Conservation (phyloP, 2,888 invertebrate species). For the Diloba caeruleocephala region DNA sequence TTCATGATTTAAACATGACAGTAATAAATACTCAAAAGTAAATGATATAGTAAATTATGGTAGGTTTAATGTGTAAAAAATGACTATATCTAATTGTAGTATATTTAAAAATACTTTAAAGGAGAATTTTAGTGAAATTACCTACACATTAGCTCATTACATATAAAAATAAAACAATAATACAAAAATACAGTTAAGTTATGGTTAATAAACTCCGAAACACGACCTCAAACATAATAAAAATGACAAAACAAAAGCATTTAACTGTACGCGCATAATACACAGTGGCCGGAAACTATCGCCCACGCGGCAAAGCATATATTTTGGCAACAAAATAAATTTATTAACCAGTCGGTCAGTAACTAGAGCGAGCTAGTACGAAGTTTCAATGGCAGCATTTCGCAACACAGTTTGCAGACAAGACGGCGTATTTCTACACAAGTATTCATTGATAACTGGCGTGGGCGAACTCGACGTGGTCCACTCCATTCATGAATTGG, state of each 20-base stretch:
- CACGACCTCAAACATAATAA: constrained; percentile 21
- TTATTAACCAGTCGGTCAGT: constrained; percentile 39
- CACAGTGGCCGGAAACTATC: constrained; percentile 56
- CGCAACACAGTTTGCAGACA: constrained; percentile 77
- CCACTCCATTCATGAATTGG: constrained; percentile 86
- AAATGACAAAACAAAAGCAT: constrained; percentile 23
- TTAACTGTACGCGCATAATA: constrained; percentile 13
- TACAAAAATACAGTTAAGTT: constrained; percentile 5
- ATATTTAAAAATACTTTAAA: too few species aligned
- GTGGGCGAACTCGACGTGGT: constrained; percentile 79
- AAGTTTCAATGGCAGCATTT: constrained; percentile 75
- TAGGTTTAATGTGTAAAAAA: too few species aligned
- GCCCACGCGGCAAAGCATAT: constrained; percentile 48
- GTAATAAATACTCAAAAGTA: too few species aligned
- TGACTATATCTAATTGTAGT: too few species aligned
- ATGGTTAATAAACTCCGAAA: constrained; percentile 32
- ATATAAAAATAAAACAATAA: constrained; percentile 7
- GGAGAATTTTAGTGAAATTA: too few species aligned
- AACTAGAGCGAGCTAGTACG: constrained; percentile 56
- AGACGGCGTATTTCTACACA: constrained; percentile 75
- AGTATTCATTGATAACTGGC: constrained; percentile 81
- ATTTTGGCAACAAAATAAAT: constrained; percentile 54
- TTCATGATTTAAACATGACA: too few species aligned
- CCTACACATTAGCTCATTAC: too few species aligned
- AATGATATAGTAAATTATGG: too few species aligned